These are phyloP conservation scores for Drosophila chauvacae DNA, from an alignment of 1,140 invertebrate genomes.

Conservation along the genomic window DNA sequence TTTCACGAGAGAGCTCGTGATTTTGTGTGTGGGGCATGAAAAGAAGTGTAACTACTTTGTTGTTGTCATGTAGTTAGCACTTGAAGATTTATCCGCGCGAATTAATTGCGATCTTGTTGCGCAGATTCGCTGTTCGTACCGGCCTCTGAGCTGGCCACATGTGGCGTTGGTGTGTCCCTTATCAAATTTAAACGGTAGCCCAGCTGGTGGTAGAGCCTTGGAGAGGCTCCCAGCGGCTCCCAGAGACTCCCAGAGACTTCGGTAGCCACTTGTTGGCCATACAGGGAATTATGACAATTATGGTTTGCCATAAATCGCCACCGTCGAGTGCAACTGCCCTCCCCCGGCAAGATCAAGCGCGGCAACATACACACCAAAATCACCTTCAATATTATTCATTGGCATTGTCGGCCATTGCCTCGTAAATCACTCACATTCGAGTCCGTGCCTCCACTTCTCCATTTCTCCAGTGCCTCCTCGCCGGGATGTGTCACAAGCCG, in stretches of 20 bases:
- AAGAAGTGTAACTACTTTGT: constrained; percentile 81
- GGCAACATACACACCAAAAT: constrained; percentile 11
- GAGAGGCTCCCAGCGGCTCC: too few relatives aligned
- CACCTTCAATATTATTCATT: constrained; percentile 65
- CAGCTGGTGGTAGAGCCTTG: constrained; percentile 60
- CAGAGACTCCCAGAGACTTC: neutral
- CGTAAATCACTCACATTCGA: constrained; percentile 50
- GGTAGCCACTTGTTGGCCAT: constrained; percentile 70
- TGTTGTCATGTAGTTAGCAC: constrained; percentile 85
- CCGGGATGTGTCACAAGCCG: constrained; percentile 72
- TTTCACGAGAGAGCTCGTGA: constrained; percentile 33
- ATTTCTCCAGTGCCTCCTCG: constrained; percentile 7
- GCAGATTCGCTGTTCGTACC: constrained; percentile 36
- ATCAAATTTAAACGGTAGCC: constrained; percentile 82
- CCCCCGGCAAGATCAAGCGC: constrained; percentile 70
- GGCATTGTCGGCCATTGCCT: constrained; percentile 54
- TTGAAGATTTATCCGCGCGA: constrained; percentile 84
- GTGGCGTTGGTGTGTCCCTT: constrained; percentile 66
- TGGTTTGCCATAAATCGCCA: constrained; percentile 73
- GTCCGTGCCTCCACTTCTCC: neutral
- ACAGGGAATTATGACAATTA: constrained; percentile 83
- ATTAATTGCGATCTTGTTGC: constrained; percentile 84
- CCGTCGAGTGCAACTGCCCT: constrained; percentile 14
- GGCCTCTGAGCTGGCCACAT: constrained; percentile 56
- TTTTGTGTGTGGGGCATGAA: constrained; percentile 45